These are phyloP conservation scores for Drosophila pseudotakahashii DNA, from an alignment of 2,888 invertebrate genomes.

Conservation along the genomic window DNA sequence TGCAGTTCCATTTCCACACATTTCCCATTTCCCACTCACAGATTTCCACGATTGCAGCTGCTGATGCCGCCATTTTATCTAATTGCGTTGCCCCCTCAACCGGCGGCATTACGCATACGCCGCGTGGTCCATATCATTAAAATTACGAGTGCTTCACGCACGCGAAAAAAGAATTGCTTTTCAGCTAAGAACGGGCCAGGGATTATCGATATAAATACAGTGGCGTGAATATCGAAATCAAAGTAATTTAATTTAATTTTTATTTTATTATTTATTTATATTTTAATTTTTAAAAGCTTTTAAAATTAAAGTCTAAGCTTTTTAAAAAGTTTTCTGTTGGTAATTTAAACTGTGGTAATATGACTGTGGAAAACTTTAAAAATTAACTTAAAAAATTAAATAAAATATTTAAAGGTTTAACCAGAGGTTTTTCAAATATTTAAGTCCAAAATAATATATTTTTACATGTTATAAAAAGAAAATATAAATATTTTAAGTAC, in stretches of 20 bases:
- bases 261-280: no score
- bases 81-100: conserved; percentile 67
- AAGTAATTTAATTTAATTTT: neutral
- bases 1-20: conserved; percentile 52
- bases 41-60: conserved; percentile 36
- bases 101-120: conserved; percentile 61
- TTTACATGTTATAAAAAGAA: no score
- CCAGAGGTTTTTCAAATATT: no score
- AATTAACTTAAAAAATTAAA: no score
- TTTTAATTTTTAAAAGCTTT: no score
- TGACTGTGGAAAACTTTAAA: no score
- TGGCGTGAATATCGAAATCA: neutral
- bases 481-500: no score
- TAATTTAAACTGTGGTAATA: no score
- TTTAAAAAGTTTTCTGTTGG: no score
- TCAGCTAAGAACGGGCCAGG: conserved; percentile 15
- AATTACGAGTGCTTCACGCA: conserved; percentile 56
- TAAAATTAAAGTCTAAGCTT: no score
- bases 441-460: no score
- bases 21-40: conserved; percentile 2
- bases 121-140: conserved; percentile 71
- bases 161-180: conserved; percentile 13
- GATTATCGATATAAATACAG: neutral
- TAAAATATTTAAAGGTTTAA: neutral
- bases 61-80: conserved; percentile 73